Evolutionary conservation across 2,113 vertebrate species (phyloP).

Genomic region (Sinosuthora webbiana): DNA sequence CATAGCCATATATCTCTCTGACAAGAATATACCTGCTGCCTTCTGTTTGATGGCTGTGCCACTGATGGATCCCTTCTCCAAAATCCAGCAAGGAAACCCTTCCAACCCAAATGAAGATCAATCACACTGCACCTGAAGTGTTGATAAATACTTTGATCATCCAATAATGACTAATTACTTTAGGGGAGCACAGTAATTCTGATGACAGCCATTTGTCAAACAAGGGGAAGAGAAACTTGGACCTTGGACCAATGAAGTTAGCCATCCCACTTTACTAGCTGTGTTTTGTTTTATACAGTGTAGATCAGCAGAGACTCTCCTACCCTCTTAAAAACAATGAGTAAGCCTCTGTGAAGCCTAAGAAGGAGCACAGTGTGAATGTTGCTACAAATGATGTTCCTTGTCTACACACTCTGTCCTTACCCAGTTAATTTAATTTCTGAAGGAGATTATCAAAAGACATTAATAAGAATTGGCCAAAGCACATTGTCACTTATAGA

Average conservation of each 20-base stretch:
- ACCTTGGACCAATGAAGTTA: neutral
- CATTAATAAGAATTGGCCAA: neutral
- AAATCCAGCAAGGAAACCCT: constrained; percentile 50
- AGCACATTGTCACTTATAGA: neutral
- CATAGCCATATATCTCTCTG: constrained; percentile 29
- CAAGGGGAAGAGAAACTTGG: neutral
- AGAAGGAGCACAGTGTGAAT: neutral
- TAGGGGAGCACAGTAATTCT: constrained; percentile 27
- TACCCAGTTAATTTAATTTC: neutral
- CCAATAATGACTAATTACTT: constrained; percentile 58
- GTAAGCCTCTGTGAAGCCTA: neutral
- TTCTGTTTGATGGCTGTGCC: constrained; percentile 57
- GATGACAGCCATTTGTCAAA: constrained; percentile 53
- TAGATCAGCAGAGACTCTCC: neutral
- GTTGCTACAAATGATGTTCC: neutral
- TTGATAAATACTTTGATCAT: constrained; percentile 66
- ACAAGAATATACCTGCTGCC: constrained; percentile 64
- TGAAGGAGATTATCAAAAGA: neutral
- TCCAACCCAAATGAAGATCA: constrained; percentile 69
- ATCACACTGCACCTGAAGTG: constrained; percentile 44
- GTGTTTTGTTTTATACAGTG: neutral
- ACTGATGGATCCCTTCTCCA: constrained; percentile 32
- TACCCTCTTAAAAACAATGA: neutral
- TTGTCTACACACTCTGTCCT: neutral
- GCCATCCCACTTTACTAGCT: neutral